A percentile compares a stretch with the other conserved stretches of the same genome.
phyloP scores from a whole-genome alignment of 1,140 invertebrate genomes.

The Drosophila quadrilineata region DNA sequence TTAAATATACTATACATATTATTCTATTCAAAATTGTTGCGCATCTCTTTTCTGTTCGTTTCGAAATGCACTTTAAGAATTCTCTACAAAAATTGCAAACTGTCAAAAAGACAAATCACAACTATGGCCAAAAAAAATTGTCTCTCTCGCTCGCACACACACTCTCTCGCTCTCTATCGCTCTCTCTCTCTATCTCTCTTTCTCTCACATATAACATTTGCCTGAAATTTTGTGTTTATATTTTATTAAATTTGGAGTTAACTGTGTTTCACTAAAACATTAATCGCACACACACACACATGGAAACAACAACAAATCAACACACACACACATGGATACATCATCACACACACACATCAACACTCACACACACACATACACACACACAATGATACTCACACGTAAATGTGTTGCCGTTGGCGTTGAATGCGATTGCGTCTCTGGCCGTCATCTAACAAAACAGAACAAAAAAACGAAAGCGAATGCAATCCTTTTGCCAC shows the following conservation, averaged over 20 bases:
- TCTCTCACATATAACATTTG: no score
- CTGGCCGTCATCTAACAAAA: slow-evolving; percentile 36
- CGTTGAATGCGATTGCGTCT: slow-evolving; percentile 46
- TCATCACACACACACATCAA: slow-evolving; percentile 1
- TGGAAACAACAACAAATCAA: slow-evolving; percentile 2
- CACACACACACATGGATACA: slow-evolving; percentile 3
- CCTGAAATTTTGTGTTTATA: slow-evolving; percentile 22
- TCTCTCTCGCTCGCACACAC: no score
- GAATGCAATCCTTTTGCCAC: no score
- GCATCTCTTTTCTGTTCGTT: no score
- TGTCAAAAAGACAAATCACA: no score
- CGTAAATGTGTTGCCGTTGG: slow-evolving; percentile 31
- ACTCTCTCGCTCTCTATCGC: no score
- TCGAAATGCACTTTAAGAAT: no score
- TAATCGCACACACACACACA: slow-evolving; percentile 9
- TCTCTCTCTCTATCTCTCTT: no score
- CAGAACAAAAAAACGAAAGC: no score
- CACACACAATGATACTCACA: slow-evolving; percentile 8
- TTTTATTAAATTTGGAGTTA: slow-evolving; percentile 24
- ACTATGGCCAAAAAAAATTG: no score
- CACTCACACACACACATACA: slow-evolving; percentile 19
- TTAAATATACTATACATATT: neutral
- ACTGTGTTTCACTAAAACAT: neutral
- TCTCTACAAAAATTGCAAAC: no score
- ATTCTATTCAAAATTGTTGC: no score